These are phyloP conservation scores for Heliocidaris tuberculata DNA, from an alignment of 35 echinoderm and acorn worm genomes.

Conservation along the genomic window DNA sequence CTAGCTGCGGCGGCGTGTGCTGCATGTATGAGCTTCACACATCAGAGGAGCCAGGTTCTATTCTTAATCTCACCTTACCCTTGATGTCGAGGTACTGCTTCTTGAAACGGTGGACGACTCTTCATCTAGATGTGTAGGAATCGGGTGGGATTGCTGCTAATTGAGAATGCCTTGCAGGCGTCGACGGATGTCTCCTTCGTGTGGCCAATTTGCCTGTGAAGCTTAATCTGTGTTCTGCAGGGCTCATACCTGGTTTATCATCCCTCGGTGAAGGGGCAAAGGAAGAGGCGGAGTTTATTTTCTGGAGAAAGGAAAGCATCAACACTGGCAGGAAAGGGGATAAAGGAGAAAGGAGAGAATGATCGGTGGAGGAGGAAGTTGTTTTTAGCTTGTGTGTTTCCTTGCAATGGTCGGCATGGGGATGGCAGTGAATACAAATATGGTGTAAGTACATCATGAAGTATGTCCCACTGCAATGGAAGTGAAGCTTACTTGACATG, in stretches of 20 bases:
- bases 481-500: neutral
- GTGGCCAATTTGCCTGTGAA: conserved; percentile 6
- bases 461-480: neutral
- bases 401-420: neutral
- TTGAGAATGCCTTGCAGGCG: neutral
- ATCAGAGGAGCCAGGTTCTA: neutral
- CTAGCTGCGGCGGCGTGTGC: neutral
- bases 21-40: neutral
- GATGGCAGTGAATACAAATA: neutral
- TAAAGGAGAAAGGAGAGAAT: neutral
- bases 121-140: neutral
- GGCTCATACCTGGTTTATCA: neutral
- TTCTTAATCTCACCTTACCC: neutral
- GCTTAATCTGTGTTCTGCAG: neutral
- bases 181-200: neutral
- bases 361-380: conserved; percentile 8
- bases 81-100: neutral
- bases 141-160: neutral
- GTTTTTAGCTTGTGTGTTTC: conserved; percentile 3
- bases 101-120: neutral
- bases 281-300: neutral
- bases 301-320: neutral
- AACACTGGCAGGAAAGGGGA: neutral
- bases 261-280: neutral
- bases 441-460: neutral